A percentile compares a stretch with the other conserved stretches of the same genome.
Evolutionary conservation across 2,797 vertebrate species (phyloP).

Genomic region (Rhynchonycteris naso): DNA sequence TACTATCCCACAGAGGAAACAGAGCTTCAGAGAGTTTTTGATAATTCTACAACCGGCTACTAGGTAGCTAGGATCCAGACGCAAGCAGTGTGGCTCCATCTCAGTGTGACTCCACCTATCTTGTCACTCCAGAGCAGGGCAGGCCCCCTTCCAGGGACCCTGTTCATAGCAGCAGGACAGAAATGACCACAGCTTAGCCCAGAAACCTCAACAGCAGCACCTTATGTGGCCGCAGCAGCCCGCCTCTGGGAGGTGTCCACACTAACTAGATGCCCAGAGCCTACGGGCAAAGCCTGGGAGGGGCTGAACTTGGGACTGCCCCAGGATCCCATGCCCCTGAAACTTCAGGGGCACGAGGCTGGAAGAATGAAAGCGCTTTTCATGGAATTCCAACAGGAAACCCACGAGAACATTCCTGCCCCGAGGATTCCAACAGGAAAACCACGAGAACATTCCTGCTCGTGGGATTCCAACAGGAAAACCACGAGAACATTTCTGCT

Average conservation of each 20-base stretch:
- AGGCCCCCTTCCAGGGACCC: background rate
- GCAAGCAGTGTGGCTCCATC: background rate
- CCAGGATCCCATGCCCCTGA: background rate
- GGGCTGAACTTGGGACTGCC: conserved; percentile 5
- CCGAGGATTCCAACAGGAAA: conserved; percentile 81
- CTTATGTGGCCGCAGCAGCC: rapidly evolving
- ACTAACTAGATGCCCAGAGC: background rate
- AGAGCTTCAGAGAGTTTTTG: background rate
- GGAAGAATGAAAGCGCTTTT: conserved; percentile 81
- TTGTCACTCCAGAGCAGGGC: background rate
- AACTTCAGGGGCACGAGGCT: conserved; percentile 59
- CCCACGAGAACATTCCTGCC: conserved; percentile 82
- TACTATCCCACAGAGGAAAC: background rate
- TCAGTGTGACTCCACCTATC: background rate
- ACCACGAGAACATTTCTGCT: conserved; percentile 80
- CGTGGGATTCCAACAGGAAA: conserved; percentile 76
- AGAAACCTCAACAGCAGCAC: background rate
- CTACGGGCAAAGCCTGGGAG: background rate
- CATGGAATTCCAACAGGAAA: conserved; percentile 85
- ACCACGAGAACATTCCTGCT: conserved; percentile 83
- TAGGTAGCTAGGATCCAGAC: background rate
- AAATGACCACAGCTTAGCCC: background rate
- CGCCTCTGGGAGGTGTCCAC: background rate
- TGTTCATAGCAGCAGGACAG: background rate
- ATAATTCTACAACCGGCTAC: background rate